These are phyloP conservation scores for Drosophila repleta DNA, from an alignment of 1,140 invertebrate species.

Conservation along the genomic window DNA sequence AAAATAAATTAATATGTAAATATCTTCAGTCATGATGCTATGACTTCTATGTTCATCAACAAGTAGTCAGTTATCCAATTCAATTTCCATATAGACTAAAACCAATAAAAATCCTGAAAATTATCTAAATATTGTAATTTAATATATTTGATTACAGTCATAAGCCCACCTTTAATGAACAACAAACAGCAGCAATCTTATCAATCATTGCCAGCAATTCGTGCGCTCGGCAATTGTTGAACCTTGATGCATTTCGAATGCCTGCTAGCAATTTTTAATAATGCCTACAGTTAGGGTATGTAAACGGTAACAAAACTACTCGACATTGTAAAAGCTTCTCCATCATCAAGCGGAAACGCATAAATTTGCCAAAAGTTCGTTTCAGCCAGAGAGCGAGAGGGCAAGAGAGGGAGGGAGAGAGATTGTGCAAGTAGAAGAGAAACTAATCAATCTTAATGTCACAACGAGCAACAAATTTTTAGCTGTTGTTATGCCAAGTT, in stretches of 20 bases:
- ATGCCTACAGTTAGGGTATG: constrained; percentile 17
- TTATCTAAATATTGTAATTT: too few species aligned
- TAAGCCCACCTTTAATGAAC: too few species aligned
- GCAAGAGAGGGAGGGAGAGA: not conserved
- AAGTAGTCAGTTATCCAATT: too few species aligned
- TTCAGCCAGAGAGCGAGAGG: constrained; percentile 1
- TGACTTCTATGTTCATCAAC: too few species aligned
- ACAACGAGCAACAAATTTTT: constrained; percentile 67
- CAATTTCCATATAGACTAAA: too few species aligned
- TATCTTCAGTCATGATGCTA: too few species aligned
- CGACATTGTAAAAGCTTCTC: constrained; percentile 50
- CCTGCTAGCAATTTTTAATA: not conserved
- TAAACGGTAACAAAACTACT: constrained; percentile 34
- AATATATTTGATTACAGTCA: too few species aligned
- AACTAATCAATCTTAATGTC: constrained; percentile 80
- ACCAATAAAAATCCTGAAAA: too few species aligned
- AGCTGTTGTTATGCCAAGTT: constrained; percentile 41
- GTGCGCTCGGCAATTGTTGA: too few species aligned
- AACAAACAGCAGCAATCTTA: too few species aligned
- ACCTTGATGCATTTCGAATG: not conserved
- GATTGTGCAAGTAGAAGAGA: constrained; percentile 31
- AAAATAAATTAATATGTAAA: too few species aligned
- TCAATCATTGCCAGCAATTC: too few species aligned
- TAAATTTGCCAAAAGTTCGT: constrained; percentile 64
- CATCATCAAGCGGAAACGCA: constrained; percentile 54